A percentile compares a stretch with the other conserved stretches of the same genome.
Conservation (phyloP, 2,113 vertebrate genomes). For the Taurulus bubalis region DNA sequence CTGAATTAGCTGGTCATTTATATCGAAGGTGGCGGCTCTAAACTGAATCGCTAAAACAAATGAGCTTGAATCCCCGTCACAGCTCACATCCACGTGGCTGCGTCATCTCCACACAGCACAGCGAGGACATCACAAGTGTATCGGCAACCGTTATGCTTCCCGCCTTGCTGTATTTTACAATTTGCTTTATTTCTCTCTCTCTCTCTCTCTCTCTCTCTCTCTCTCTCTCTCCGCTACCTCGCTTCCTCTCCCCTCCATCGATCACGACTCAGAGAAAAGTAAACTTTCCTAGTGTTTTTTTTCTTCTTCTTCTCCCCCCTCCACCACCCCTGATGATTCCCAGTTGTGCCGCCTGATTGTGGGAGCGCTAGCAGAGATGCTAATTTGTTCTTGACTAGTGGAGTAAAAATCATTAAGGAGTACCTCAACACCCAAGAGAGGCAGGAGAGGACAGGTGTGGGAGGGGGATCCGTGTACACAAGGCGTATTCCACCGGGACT, state of each 20-base stretch:
- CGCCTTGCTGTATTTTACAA: slow-evolving; percentile 64
- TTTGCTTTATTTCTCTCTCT: slow-evolving; percentile 71
- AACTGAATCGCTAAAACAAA: not conserved
- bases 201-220: not conserved
- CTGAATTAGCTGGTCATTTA: not conserved
- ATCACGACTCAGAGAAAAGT: slow-evolving; percentile 66
- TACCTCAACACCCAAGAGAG: slow-evolving; percentile 46
- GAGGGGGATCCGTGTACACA: slow-evolving; percentile 28
- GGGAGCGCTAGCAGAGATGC: slow-evolving; percentile 57
- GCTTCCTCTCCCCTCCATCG: slow-evolving; percentile 51
- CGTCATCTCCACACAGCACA: slow-evolving; percentile 34
- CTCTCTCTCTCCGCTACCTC: not conserved
- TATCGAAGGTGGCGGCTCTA: not conserved
- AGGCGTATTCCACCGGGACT: slow-evolving; percentile 43
- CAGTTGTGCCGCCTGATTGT: slow-evolving; percentile 61
- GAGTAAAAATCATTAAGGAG: slow-evolving; percentile 76
- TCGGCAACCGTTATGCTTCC: slow-evolving; percentile 61
- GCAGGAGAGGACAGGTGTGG: slow-evolving; percentile 28
- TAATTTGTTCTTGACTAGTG: slow-evolving; percentile 78
- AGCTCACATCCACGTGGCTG: not conserved
- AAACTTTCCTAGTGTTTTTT: slow-evolving; percentile 59
- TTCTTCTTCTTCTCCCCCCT: not conserved
- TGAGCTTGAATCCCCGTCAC: not conserved
- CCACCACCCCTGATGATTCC: slow-evolving; percentile 61
- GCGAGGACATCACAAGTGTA: slow-evolving; percentile 67